phyloP scores from a whole-genome alignment of 2,888 invertebrate species.

The Thumatha senex region DNA sequence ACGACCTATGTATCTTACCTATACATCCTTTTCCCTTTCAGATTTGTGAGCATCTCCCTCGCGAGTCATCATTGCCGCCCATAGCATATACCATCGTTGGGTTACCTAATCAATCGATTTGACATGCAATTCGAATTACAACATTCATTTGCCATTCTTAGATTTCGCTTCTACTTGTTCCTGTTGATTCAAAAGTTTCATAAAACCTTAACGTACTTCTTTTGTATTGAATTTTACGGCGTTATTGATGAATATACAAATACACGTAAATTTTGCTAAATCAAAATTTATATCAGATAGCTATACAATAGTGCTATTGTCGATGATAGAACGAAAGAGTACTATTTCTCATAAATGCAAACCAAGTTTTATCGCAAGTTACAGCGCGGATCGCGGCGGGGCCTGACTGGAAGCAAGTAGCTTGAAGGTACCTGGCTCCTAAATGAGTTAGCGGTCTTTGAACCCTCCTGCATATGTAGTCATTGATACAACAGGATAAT shows the following conservation, averaged over 20 bases:
- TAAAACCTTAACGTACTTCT: too few species aligned
- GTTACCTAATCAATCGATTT: constrained; percentile 64
- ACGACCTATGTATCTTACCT: constrained; percentile 52
- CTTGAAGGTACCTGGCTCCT: constrained; percentile 62
- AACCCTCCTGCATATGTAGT: constrained; percentile 48
- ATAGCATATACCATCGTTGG: constrained; percentile 54
- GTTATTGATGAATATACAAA: too few species aligned
- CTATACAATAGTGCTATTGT: too few species aligned
- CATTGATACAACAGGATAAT: constrained; percentile 50
- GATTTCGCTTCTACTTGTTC: background rate
- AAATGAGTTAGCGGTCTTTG: constrained; percentile 66
- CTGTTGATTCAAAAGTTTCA: background rate
- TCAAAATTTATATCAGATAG: too few species aligned
- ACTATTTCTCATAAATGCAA: constrained; percentile 56
- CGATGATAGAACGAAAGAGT: constrained; percentile 42
- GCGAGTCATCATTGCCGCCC: constrained; percentile 43
- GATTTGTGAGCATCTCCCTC: constrained; percentile 40
- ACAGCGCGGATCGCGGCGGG: constrained; percentile 27
- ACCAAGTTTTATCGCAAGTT: constrained; percentile 44
- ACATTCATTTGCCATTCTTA: constrained; percentile 49
- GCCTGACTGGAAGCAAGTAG: constrained; percentile 50
- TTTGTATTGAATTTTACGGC: too few species aligned
- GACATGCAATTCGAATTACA: constrained; percentile 50
- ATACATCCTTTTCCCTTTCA: constrained; percentile 62
- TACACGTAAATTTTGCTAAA: too few species aligned